Conservation (phyloP, 2,113 vertebrate species). For the Tenrec ecaudatus region DNA sequence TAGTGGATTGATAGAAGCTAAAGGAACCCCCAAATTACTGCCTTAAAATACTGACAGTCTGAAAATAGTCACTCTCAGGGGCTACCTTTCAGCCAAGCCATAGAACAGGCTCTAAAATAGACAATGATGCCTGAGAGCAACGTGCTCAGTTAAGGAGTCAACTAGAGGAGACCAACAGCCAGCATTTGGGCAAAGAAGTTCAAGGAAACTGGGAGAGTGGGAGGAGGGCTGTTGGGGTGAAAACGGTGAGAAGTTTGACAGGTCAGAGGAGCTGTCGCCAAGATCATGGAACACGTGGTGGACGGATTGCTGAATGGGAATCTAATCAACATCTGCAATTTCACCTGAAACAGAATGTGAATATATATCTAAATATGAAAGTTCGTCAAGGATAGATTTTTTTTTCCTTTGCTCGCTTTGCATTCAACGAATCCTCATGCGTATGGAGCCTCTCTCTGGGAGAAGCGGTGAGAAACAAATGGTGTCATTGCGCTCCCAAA, state of each 20-base stretch:
- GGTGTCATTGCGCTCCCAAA: background rate
- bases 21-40: background rate
- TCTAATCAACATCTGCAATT: background rate
- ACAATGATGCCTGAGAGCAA: background rate
- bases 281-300: background rate
- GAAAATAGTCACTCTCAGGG: background rate
- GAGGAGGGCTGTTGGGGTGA: background rate
- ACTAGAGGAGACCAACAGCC: background rate
- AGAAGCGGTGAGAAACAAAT: background rate
- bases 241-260: background rate
- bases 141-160: background rate
- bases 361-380: background rate
- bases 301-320: background rate
- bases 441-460: background rate
- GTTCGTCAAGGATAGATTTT: too few species aligned
- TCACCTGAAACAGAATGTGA: background rate
- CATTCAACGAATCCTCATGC: background rate
- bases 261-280: background rate
- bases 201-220: background rate
- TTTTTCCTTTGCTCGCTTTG: background rate
- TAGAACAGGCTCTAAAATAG: background rate
- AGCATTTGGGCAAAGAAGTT: background rate
- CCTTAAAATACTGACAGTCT: background rate
- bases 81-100: background rate
- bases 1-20: background rate